These are phyloP conservation scores for Synanthedon myopaeformis DNA, from an alignment of 2,888 invertebrate species.

Conservation along the genomic window DNA sequence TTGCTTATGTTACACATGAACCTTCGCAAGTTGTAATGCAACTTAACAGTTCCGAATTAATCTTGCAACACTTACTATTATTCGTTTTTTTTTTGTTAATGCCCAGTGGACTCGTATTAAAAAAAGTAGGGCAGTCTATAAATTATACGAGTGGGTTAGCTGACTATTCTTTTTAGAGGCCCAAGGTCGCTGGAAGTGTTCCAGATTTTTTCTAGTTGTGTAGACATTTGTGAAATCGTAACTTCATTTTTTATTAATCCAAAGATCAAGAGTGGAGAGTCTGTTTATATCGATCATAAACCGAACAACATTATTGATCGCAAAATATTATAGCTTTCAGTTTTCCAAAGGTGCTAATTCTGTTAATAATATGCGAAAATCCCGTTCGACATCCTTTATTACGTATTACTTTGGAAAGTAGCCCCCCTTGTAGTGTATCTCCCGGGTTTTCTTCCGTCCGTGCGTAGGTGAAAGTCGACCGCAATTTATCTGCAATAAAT, in stretches of 20 bases:
- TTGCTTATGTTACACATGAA: neutral
- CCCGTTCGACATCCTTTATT: conserved; percentile 6
- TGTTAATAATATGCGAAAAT: conserved; percentile 4
- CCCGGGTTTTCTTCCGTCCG: conserved; percentile 16
- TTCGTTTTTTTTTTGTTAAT: neutral
- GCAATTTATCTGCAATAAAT: neutral
- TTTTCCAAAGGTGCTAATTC: neutral
- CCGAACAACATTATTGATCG: conserved; percentile 5
- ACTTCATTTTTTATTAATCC: conserved; percentile 12
- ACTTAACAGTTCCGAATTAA: conserved; percentile 1
- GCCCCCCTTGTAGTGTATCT: conserved; percentile 4
- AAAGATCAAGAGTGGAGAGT: neutral
- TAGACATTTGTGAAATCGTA: conserved; percentile 19
- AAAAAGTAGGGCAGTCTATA: conserved; percentile 53
- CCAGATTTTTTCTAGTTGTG: conserved; percentile 39
- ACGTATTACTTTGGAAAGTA: conserved; percentile 18
- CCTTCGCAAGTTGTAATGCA: neutral
- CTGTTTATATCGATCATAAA: conserved; percentile 1
- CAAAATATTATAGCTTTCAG: neutral
- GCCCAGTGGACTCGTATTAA: conserved; percentile 26
- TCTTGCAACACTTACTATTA: conserved; percentile 2
- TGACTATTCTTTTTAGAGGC: conserved; percentile 40
- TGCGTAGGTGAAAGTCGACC: conserved; percentile 33
- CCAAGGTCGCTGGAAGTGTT: conserved; percentile 65
- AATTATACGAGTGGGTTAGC: conserved; percentile 42